Conservation (phyloP, 2,888 invertebrate genomes). For the Noctua pronuba region DNA sequence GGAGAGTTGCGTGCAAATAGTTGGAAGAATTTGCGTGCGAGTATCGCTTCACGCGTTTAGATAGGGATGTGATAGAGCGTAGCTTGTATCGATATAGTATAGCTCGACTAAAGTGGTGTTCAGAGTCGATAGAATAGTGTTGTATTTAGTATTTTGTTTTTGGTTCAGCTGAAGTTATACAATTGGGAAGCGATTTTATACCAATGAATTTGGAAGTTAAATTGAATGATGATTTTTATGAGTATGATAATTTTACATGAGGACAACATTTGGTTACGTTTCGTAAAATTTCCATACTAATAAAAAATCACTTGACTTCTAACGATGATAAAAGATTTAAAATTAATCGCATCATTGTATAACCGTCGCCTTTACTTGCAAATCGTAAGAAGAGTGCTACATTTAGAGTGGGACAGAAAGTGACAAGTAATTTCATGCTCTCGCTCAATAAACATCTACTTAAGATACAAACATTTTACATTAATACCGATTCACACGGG, state of each 20-base stretch:
- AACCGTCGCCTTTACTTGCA: conserved; percentile 37
- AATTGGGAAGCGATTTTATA: conserved; percentile 29
- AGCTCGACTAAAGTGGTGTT: conserved; percentile 38
- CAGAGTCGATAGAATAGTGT: conserved; percentile 57
- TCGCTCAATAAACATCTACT: conserved; percentile 80
- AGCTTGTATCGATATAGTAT: conserved; percentile 44
- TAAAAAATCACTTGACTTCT: background rate
- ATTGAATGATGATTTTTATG: background rate
- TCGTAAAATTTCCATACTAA: conserved; percentile 29
- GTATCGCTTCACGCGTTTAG: conserved; percentile 53
- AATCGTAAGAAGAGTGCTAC: conserved; percentile 59
- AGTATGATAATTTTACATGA: conserved; percentile 27
- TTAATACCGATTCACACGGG: conserved; percentile 89
- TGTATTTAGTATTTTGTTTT: conserved; percentile 28
- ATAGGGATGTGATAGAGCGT: conserved; percentile 58
- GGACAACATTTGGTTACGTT: background rate
- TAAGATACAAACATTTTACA: conserved; percentile 74
- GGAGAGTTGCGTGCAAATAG: conserved; percentile 65
- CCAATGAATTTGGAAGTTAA: background rate
- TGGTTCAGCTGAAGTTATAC: conserved; percentile 52
- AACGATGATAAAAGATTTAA: background rate
- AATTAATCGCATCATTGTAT: conserved; percentile 40
- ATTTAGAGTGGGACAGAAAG: conserved; percentile 69
- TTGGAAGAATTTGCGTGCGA: conserved; percentile 56
- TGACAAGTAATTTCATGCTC: conserved; percentile 88